Percentiles rank a stretch among this genome's conserved stretches.
Conservation (phyloP, 1,140 invertebrate species). For the Papilio polyxenes region DNA sequence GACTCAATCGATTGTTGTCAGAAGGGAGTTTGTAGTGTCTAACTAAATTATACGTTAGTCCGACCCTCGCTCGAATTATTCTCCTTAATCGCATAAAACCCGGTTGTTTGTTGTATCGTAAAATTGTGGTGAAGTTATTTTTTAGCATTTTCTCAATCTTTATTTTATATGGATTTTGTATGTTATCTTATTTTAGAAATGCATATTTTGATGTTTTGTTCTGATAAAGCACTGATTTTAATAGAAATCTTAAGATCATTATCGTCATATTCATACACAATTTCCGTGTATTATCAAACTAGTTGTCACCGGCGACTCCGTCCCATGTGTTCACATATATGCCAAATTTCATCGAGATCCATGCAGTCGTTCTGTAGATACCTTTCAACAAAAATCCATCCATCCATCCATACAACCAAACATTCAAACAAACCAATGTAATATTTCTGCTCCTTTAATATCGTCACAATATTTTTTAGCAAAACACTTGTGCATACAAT, state of each 20-base stretch:
- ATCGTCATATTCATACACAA: too few species aligned
- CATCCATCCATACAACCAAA: too few species aligned
- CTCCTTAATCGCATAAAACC: constrained; percentile 30
- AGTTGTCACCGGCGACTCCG: too few species aligned
- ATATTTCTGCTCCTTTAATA: too few species aligned
- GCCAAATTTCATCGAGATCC: too few species aligned
- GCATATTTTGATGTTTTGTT: neutral
- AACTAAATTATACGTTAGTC: constrained; percentile 65
- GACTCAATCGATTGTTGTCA: constrained; percentile 70
- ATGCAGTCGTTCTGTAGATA: too few species aligned
- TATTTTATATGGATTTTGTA: neutral
- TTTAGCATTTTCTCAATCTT: neutral
- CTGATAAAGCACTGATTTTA: neutral
- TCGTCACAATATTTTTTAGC: neutral
- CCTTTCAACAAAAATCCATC: too few species aligned
- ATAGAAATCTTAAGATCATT: too few species aligned
- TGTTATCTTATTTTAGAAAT: neutral
- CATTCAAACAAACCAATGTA: too few species aligned
- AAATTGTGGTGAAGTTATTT: constrained; percentile 15
- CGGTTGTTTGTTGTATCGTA: constrained; percentile 39
- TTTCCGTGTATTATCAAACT: too few species aligned
- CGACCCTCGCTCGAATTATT: constrained; percentile 43
- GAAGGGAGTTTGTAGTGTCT: constrained; percentile 64
- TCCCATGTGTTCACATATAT: too few species aligned
- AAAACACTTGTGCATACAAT: neutral